Evolutionary conservation across 2,113 vertebrate species (phyloP).

Genomic region (Vidua macroura): DNA sequence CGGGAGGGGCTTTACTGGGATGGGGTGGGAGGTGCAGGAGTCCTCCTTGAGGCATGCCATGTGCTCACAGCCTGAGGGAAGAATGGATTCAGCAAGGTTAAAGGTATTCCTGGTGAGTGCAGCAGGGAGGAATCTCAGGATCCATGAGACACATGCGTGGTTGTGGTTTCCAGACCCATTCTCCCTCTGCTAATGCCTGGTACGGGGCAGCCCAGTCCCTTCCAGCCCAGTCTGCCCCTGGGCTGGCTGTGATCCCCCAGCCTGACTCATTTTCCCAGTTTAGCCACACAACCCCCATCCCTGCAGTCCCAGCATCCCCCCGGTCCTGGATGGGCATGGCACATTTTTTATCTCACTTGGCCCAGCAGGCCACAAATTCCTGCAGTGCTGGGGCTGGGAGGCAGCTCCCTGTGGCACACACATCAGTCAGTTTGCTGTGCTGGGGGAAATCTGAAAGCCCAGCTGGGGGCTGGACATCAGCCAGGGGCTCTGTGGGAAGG

Average conservation of each 20-base stretch:
- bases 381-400: background rate
- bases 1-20: background rate
- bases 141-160: rapidly evolving
- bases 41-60: background rate
- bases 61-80: background rate
- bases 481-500: conserved; percentile 10
- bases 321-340: background rate
- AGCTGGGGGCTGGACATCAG: background rate
- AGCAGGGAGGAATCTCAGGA: rapidly evolving
- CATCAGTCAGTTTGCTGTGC: background rate
- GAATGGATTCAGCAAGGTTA: background rate
- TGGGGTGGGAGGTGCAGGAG: background rate
- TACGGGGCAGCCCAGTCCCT: background rate
- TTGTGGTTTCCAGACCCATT: background rate
- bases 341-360: background rate
- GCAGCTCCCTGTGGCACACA: background rate
- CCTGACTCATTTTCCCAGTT: background rate
- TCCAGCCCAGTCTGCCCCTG: background rate
- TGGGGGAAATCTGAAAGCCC: background rate
- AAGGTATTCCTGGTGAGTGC: background rate
- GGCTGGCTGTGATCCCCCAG: background rate
- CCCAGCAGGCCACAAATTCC: background rate
- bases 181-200: background rate
- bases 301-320: background rate
- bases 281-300: background rate